Evolutionary conservation across 2,113 vertebrate genomes (phyloP).

Genomic region (Mobula hypostoma): DNA sequence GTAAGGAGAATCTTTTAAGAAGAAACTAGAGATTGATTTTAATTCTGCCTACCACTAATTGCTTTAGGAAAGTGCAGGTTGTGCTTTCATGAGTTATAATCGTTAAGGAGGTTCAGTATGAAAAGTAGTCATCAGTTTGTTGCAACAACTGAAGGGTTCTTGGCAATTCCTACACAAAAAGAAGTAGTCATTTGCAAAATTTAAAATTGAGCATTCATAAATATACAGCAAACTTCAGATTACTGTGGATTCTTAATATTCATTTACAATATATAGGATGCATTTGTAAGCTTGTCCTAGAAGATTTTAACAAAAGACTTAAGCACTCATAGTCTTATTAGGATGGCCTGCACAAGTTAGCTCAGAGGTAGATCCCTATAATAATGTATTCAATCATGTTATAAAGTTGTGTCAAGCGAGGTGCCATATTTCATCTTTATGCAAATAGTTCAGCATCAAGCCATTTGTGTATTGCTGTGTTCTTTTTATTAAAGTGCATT

Average conservation of each 20-base stretch:
- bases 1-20: too few species aligned
- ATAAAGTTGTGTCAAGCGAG: constrained; percentile 84
- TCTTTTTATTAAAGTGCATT: constrained; percentile 86
- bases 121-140: too few species aligned
- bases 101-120: too few species aligned
- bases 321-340: constrained; percentile 64
- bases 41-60: too few species aligned
- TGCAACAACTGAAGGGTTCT: too few species aligned
- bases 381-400: constrained; percentile 90
- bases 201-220: neutral
- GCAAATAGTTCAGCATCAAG: constrained; percentile 83
- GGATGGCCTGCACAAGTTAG: constrained; percentile 61
- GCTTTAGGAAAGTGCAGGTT: too few species aligned
- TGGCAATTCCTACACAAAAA: neutral
- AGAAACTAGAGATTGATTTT: too few species aligned
- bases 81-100: too few species aligned
- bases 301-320: constrained; percentile 52
- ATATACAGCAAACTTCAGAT: neutral
- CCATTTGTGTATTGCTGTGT: constrained; percentile 78
- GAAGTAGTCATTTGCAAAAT: neutral
- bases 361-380: constrained; percentile 68
- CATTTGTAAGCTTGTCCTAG: constrained; percentile 48
- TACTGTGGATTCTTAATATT: neutral
- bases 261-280: constrained; percentile 3
- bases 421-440: constrained; percentile 87